Conservation (phyloP, 2,888 invertebrate species). For the Tricholauxania praeusta region DNA sequence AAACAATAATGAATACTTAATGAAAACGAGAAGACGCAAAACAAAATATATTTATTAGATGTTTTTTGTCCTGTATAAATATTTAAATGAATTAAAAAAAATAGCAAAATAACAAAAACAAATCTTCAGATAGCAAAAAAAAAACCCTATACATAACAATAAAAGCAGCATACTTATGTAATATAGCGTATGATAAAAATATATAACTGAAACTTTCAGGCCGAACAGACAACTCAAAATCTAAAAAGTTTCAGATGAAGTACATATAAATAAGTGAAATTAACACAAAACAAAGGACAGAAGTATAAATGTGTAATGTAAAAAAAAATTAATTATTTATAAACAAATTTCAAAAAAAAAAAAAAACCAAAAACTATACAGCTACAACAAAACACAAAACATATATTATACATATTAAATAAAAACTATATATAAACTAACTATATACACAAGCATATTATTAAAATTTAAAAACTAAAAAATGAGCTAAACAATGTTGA, state of each 20-base stretch:
- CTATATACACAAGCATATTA: slow-evolving; percentile 49
- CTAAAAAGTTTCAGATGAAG: slow-evolving; percentile 25
- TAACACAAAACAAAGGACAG: slow-evolving; percentile 35
- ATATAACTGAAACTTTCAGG: slow-evolving; percentile 43
- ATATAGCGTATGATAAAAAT: slow-evolving; percentile 44
- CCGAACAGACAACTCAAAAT: slow-evolving; percentile 43
- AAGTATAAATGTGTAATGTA: slow-evolving; percentile 42
- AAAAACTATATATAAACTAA: slow-evolving; percentile 39
- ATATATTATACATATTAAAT: slow-evolving; percentile 55
- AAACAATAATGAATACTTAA: slow-evolving; percentile 44
- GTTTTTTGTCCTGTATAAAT: slow-evolving; percentile 68
- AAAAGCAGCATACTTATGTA: slow-evolving; percentile 47
- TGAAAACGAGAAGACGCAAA: slow-evolving; percentile 43
- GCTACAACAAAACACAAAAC: slow-evolving; percentile 49
- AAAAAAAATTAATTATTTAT: slow-evolving; percentile 43
- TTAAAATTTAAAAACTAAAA: slow-evolving; percentile 32
- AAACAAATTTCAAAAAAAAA: slow-evolving; percentile 18
- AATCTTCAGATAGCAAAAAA: slow-evolving; percentile 42
- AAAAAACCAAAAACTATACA: slow-evolving; percentile 19
- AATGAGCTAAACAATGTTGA: slow-evolving; percentile 36
- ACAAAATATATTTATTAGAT: slow-evolving; percentile 56
- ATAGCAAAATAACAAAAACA: slow-evolving; percentile 49
- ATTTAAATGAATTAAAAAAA: slow-evolving; percentile 47
- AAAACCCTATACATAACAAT: no score
- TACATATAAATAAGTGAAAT: slow-evolving; percentile 40